Evolutionary conservation across 2,113 vertebrate species (phyloP).

Genomic region (Mesocricetus auratus): DNA sequence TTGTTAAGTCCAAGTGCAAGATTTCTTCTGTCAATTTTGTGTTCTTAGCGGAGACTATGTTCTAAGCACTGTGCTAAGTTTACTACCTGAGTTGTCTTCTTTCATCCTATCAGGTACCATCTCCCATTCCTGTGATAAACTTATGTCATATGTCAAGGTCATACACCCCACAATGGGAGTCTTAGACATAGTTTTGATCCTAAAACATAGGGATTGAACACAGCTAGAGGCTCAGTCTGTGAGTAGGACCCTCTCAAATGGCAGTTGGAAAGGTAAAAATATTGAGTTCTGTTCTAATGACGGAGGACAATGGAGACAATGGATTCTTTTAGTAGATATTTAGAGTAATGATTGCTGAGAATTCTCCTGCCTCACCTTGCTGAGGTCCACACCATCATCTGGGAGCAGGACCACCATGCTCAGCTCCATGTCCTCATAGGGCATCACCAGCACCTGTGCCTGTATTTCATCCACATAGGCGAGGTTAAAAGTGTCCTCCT

Average conservation of each 20-base stretch:
- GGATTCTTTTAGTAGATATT: not conserved
- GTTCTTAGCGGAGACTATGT: not conserved
- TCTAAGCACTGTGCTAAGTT: not conserved
- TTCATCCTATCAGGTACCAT: not conserved
- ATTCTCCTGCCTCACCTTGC: constrained; percentile 84
- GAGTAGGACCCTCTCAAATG: no score
- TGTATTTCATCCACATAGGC: constrained; percentile 83
- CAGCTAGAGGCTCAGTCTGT: not conserved
- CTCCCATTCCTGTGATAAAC: not conserved
- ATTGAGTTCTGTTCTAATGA: rapidly evolving
- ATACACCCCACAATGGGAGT: no score
- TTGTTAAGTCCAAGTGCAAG: no score
- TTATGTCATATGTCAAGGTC: not conserved
- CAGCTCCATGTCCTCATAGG: constrained; percentile 89
- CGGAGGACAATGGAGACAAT: rapidly evolving
- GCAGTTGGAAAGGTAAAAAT: no score
- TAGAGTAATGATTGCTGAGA: not conserved
- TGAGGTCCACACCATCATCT: constrained; percentile 87
- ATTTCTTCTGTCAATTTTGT: not conserved
- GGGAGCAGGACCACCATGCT: constrained; percentile 95
- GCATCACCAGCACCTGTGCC: constrained; percentile 92
- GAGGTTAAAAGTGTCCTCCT: constrained; percentile 81
- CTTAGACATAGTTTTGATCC: not conserved
- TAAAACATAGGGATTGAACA: not conserved
- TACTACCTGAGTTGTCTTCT: no score